phyloP scores from a whole-genome alignment of 1,140 invertebrate species.

The Brachionus calyciflorus region DNA sequence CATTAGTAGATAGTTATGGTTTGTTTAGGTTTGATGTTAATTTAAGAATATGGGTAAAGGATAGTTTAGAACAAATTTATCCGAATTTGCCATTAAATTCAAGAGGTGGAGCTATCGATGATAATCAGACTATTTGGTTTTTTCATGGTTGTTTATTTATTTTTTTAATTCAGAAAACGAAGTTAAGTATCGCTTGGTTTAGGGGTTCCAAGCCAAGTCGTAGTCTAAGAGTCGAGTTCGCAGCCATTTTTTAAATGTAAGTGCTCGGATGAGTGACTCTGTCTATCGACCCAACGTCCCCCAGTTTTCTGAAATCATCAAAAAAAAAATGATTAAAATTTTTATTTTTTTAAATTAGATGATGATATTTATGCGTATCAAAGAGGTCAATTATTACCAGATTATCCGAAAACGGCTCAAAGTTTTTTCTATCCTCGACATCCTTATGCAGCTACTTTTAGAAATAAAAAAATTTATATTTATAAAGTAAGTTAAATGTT shows the following conservation, averaged over 20 bases:
- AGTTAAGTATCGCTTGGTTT: too few relatives aligned
- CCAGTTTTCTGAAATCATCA: too few relatives aligned
- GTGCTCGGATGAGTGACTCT: too few relatives aligned
- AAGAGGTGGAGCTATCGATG: not conserved
- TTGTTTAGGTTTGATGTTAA: not conserved
- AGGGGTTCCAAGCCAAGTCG: too few relatives aligned
- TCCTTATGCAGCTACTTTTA: constrained; percentile 20
- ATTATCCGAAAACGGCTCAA: not conserved
- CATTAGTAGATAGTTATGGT: not conserved
- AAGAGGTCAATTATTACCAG: not conserved
- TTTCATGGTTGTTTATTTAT: too few relatives aligned
- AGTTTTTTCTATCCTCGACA: not conserved
- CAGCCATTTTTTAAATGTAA: too few relatives aligned
- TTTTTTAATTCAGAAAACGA: too few relatives aligned
- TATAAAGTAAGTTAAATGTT: too few relatives aligned
- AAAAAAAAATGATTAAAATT: not conserved
- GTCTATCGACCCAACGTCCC: too few relatives aligned
- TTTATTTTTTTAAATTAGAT: too few relatives aligned
- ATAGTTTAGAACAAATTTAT: not conserved
- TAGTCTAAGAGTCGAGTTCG: too few relatives aligned
- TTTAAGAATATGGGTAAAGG: constrained; percentile 9
- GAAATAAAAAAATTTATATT: constrained; percentile 20
- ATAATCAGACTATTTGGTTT: constrained; percentile 2
- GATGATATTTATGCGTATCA: not conserved
- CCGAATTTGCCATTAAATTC: not conserved